These are phyloP conservation scores for Camponotus pennsylvanicus DNA, from an alignment of 1,140 invertebrate genomes.

Conservation along the genomic window DNA sequence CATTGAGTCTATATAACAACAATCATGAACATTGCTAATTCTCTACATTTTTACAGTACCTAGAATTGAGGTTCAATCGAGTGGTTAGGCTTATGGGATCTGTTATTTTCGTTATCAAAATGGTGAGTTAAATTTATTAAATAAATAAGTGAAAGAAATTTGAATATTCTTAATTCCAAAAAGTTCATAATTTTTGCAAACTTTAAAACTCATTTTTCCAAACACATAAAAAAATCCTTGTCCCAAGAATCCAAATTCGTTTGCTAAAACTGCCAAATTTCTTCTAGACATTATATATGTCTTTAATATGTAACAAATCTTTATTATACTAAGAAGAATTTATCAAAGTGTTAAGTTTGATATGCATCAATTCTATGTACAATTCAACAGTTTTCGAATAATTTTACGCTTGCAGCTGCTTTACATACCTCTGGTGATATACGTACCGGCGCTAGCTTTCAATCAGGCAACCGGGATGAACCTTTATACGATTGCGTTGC, in stretches of 20 bases:
- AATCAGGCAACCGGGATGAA: conserved; percentile 94
- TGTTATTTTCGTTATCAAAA: conserved; percentile 88
- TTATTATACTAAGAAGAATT: neutral
- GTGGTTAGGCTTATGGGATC: conserved; percentile 89
- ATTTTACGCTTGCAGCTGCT: conserved; percentile 84
- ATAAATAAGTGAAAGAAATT: conserved; percentile 4
- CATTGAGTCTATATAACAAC: neutral
- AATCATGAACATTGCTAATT: neutral
- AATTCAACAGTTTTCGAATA: neutral
- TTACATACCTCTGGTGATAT: conserved; percentile 96
- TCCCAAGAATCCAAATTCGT: neutral
- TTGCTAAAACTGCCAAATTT: neutral
- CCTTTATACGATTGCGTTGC: conserved; percentile 89
- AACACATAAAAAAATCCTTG: neutral
- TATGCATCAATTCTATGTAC: neutral
- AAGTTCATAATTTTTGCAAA: neutral
- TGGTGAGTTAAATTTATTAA: conserved; percentile 80
- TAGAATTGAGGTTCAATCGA: conserved; percentile 90
- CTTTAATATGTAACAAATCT: neutral
- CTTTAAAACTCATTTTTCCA: neutral
- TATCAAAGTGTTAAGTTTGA: conserved; percentile 1
- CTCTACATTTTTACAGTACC: conserved; percentile 87
- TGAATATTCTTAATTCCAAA: neutral
- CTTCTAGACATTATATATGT: neutral
- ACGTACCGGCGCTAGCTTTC: conserved; percentile 95